These are phyloP conservation scores for Epizoanthus fatuus DNA, from an alignment of 92 coral and sea anemone species.

Conservation along the genomic window DNA sequence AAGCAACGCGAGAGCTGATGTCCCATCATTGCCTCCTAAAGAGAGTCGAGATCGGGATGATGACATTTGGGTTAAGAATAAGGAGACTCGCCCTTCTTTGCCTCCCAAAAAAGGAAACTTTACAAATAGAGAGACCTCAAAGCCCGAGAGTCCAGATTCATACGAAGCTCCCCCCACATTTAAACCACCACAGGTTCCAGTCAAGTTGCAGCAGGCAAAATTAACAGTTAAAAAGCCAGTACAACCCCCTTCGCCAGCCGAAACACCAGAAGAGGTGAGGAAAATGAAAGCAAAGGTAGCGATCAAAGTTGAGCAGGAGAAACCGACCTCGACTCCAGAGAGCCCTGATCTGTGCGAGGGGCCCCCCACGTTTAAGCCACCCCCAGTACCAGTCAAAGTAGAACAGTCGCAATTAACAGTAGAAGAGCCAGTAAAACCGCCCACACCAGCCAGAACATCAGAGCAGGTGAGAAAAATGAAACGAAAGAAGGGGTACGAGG, in stretches of 20 bases:
- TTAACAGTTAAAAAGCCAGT: background rate
- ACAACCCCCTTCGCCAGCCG: background rate
- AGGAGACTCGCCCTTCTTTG: constrained; percentile 54
- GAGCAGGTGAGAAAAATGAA: constrained; percentile 38
- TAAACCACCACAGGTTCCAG: constrained; percentile 12
- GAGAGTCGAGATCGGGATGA: constrained; percentile 44
- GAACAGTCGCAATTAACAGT: constrained; percentile 10
- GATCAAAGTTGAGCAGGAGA: background rate
- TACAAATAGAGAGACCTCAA: background rate
- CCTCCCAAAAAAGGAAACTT: constrained; percentile 68
- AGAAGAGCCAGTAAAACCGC: constrained; percentile 16
- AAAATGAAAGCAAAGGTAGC: background rate
- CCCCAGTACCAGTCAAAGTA: constrained; percentile 44
- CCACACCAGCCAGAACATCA: constrained; percentile 42
- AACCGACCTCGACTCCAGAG: constrained; percentile 6
- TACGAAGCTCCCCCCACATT: constrained; percentile 21
- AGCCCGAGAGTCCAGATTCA: constrained; percentile 1
- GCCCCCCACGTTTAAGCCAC: constrained; percentile 48
- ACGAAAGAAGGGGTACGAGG: constrained; percentile 32
- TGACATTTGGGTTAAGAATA: constrained; percentile 85
- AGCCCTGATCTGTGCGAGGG: constrained; percentile 33
- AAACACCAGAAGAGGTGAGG: constrained; percentile 22
- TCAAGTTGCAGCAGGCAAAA: background rate
- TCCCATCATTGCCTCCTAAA: constrained; percentile 76
- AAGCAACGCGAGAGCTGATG: constrained; percentile 15